These are phyloP conservation scores for Anastrepha ludens DNA, from an alignment of 1,140 invertebrate species.

Conservation along the genomic window DNA sequence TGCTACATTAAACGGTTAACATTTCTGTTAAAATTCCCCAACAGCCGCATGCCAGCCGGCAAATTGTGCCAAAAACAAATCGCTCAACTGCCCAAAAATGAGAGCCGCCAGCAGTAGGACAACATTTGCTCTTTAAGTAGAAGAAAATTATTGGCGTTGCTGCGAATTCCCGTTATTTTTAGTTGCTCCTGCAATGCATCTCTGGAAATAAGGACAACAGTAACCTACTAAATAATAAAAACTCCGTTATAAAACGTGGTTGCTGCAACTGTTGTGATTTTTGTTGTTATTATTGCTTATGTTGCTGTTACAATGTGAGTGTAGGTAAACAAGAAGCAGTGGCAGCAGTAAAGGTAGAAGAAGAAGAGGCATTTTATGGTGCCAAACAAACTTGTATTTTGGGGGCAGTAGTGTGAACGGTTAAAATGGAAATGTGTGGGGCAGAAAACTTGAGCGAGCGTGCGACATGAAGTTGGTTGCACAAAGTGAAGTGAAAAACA, in stretches of 20 bases:
- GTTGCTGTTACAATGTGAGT: neutral
- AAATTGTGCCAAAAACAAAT: neutral
- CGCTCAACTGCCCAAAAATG: neutral
- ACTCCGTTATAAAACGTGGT: neutral
- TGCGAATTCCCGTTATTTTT: conserved; percentile 53
- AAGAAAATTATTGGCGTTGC: neutral
- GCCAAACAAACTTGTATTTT: conserved; percentile 4
- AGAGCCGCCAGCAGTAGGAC: neutral
- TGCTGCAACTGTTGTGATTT: neutral
- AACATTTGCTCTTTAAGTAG: neutral
- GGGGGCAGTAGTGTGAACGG: conserved; percentile 23
- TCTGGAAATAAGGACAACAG: conserved; percentile 55
- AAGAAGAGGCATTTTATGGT: neutral
- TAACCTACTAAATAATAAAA: conserved; percentile 36
- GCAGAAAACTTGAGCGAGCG: neutral
- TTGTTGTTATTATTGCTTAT: neutral
- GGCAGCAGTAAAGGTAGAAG: neutral
- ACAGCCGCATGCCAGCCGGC: neutral
- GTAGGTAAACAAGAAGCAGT: conserved; percentile 20
- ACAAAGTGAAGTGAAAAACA: neutral
- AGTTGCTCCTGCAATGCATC: conserved; percentile 54
- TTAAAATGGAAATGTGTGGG: neutral
- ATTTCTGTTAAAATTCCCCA: neutral
- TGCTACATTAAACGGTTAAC: neutral
- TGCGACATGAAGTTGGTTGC: conserved; percentile 19